phyloP scores from a whole-genome alignment of 2,797 vertebrate genomes.

The Halcyon smyrnensis region DNA sequence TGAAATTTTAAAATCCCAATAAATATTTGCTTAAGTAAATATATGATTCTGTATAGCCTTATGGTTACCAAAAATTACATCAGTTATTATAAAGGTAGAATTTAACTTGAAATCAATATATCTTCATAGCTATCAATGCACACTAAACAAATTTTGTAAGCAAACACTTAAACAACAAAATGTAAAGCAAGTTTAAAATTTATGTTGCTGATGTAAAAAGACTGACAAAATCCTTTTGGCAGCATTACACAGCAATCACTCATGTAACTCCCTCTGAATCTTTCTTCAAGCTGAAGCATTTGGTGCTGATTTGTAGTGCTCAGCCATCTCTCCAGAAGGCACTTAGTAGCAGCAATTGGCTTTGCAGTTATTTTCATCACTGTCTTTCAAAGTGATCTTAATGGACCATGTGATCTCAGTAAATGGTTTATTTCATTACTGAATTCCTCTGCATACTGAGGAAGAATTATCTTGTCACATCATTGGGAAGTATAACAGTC shows the following conservation, averaged over 20 bases:
- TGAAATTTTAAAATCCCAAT: not conserved
- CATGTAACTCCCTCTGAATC: not conserved
- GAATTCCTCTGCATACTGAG: not conserved
- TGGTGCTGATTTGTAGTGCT: conserved; percentile 1
- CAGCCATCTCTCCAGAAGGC: not conserved
- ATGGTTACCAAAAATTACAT: not conserved
- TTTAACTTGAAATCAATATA: not conserved
- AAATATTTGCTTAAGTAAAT: not conserved
- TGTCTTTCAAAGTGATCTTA: conserved; percentile 1
- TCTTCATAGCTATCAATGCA: not conserved
- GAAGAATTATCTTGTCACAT: not conserved
- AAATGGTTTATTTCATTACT: not conserved
- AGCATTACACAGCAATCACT: not conserved
- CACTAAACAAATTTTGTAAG: not conserved
- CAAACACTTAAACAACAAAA: not conserved
- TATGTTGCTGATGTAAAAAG: not conserved
- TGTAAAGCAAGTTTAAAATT: not conserved
- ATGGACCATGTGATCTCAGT: not conserved
- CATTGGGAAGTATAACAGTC: not conserved
- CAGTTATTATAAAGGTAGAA: not conserved
- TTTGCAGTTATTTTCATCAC: conserved; percentile 16
- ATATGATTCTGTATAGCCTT: not conserved
- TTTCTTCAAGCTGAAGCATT: not conserved
- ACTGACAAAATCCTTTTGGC: not conserved
- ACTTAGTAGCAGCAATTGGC: conserved; percentile 30